Evolutionary conservation across 1,140 invertebrate genomes (phyloP).

Genomic region (Caenorhabditis briggsae): DNA sequence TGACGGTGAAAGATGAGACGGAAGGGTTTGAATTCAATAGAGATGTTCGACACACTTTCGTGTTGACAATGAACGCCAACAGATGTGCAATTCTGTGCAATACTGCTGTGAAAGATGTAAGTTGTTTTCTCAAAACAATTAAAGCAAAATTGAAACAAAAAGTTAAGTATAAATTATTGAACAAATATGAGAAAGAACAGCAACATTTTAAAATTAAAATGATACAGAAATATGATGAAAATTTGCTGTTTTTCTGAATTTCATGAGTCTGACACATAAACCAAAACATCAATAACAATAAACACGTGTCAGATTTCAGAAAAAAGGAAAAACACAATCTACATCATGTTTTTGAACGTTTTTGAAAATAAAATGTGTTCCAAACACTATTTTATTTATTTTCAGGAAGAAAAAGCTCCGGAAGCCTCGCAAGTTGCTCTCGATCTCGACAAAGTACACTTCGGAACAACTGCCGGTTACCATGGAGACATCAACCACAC

Average conservation of each 20-base stretch:
- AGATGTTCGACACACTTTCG: constrained; percentile 15
- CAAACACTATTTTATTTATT: too few relatives aligned
- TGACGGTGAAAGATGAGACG: not conserved
- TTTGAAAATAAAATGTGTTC: too few relatives aligned
- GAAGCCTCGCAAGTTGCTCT: constrained; percentile 12
- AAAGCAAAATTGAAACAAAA: not conserved
- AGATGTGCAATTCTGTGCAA: constrained; percentile 34
- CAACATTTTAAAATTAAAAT: too few relatives aligned
- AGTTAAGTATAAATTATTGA: too few relatives aligned
- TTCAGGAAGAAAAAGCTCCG: constrained; percentile 12
- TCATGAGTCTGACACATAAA: too few relatives aligned
- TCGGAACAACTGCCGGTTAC: constrained; percentile 48
- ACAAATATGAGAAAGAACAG: too few relatives aligned
- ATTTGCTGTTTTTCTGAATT: too few relatives aligned
- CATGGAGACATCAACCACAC: constrained; percentile 60
- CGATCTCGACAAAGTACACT: constrained; percentile 27
- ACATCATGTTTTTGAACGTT: too few relatives aligned
- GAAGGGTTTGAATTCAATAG: constrained; percentile 11
- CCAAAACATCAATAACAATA: too few relatives aligned
- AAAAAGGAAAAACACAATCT: not conserved
- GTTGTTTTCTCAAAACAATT: not conserved
- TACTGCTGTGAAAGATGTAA: constrained; percentile 32
- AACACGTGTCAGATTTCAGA: too few relatives aligned
- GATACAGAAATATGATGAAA: too few relatives aligned
- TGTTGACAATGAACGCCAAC: constrained; percentile 27